Conservation (phyloP, 2,888 invertebrate species). For the Eupithecia tripunctaria region DNA sequence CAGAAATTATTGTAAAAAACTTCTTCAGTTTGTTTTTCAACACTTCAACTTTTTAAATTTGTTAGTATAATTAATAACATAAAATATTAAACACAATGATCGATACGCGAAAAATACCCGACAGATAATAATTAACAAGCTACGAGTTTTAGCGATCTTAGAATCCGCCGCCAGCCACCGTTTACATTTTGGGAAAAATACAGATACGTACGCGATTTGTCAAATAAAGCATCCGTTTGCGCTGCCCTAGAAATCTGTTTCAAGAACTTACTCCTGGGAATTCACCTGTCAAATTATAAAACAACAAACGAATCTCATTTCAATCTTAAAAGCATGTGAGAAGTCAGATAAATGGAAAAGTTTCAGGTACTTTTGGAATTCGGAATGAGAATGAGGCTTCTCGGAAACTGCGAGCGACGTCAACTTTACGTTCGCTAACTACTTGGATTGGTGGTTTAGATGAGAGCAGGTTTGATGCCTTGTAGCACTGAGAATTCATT, state of each 20-base stretch:
- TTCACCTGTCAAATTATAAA: constrained; percentile 11
- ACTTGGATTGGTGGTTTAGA: background rate
- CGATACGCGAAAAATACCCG: no score
- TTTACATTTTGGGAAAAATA: no score
- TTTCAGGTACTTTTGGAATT: background rate
- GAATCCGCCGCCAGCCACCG: background rate
- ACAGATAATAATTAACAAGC: no score
- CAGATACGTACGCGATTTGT: background rate
- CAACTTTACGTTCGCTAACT: constrained; percentile 1
- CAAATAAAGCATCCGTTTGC: background rate
- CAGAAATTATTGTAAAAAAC: no score
- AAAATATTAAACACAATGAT: no score
- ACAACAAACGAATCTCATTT: constrained; percentile 12
- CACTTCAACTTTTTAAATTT: no score
- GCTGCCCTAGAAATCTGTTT: background rate
- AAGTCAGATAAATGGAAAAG: constrained; percentile 13
- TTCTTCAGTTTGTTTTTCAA: no score
- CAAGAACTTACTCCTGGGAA: background rate
- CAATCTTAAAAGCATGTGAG: constrained; percentile 14
- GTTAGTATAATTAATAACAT: no score
- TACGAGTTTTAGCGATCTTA: background rate
- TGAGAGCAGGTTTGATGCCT: background rate
- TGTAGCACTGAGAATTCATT: no score
- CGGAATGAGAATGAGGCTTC: background rate
- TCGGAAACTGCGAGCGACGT: constrained; percentile 24